These are phyloP conservation scores for Rutilus rutilus DNA, from an alignment of 2,113 vertebrate species.

Conservation along the genomic window DNA sequence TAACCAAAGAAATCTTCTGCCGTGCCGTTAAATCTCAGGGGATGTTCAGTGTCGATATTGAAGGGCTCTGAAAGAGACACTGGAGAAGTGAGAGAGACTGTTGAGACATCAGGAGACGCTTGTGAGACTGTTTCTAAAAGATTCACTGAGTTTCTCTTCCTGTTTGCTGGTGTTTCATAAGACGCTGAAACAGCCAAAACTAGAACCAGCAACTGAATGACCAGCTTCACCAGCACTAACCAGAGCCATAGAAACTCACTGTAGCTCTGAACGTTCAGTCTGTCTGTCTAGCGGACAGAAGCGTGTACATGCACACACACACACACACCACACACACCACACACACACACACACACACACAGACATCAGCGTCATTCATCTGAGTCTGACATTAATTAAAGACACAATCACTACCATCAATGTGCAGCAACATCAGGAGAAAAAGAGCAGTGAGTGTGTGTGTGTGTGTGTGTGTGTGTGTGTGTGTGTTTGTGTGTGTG, in stretches of 20 bases:
- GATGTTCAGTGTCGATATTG: constrained; percentile 29
- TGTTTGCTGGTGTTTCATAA: not conserved
- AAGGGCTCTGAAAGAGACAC: constrained; percentile 17
- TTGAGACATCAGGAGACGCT: not conserved
- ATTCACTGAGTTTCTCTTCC: not conserved
- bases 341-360: not conserved
- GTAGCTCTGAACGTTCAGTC: not conserved
- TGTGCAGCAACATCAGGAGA: not conserved
- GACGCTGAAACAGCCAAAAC: not conserved
- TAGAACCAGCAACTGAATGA: not conserved
- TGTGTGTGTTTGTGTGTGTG: too few relatives aligned
- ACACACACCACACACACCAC: too few relatives aligned
- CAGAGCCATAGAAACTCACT: not conserved
- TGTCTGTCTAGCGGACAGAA: not conserved
- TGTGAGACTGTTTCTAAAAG: not conserved
- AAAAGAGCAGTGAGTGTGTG: not conserved
- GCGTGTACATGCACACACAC: not conserved
- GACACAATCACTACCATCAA: not conserved
- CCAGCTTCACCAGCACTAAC: not conserved
- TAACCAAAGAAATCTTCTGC: constrained; percentile 43
- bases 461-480: too few relatives aligned
- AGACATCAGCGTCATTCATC: not conserved
- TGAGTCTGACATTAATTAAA: not conserved
- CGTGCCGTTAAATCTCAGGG: not conserved
- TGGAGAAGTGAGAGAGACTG: constrained; percentile 4